Base-by-base conservation (phyloP, 37 sponge, comb jelly and placozoan genomes). In the Theonella swinhoei region DNA sequence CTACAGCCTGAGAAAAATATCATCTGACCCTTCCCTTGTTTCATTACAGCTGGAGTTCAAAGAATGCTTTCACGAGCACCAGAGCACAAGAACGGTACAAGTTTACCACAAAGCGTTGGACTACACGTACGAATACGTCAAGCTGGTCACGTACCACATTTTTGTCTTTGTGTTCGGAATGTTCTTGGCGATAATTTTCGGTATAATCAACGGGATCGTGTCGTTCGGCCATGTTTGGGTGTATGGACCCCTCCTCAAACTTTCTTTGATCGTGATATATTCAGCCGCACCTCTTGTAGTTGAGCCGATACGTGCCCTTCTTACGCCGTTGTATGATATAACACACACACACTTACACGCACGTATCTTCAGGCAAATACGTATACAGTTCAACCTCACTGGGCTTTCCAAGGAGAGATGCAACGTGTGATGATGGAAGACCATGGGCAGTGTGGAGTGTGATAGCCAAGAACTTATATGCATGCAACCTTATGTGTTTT, bases 1-100 rank as follows among this genome's bases (percentile, higher is more conserved):
- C n/a, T n/a, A n/a, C n/a, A 58, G 60, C 19, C 60, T 11, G 19
- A 20, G 17, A 19, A 58, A 58, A 58, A 58, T 58, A 19, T 58
- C 60, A 20, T 58, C 60, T 58, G 11, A 58, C 19, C n/a, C n/a
- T n/a, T n/a, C n/a, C n/a, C n/a, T 47, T 47, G 11, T 47, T 17
- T 47, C 9, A 3, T 36, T 85, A 29, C 78, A 85, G 86, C 60
- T 85, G 69, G 86, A 85, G 23, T 85, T 85, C 66, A 47, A 85
- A 0, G 40, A 66, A 19, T 66, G 68, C 63, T 85, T 85, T 70
- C 68, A 36, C 28, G 86, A 85, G 73, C 86, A 85, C 78, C 30
- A 78, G 62, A 70, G 72, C 63, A 85, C 86, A 32, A 76, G 47
- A 38, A 69, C 79, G 20, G n/a, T 68, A 32, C 39, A 59, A 38